A percentile compares a stretch with the other conserved stretches of the same genome.
Conservation (phyloP, 2,797 vertebrate genomes). For the Lacerta viridis region DNA sequence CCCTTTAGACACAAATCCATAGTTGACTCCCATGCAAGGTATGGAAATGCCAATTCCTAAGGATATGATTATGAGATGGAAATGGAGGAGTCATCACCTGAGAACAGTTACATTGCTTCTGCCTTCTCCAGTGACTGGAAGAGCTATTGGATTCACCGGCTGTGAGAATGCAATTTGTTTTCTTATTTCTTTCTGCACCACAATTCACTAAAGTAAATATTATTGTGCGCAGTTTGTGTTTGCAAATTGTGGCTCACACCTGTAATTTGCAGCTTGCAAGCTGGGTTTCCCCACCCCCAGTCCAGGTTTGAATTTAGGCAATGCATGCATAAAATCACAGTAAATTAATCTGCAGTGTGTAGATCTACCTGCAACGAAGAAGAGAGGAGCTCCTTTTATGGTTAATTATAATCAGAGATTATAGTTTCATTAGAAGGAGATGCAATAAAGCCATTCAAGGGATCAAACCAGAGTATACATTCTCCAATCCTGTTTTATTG, state of each 20-base stretch:
- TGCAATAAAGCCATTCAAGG: background rate
- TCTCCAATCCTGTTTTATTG: background rate
- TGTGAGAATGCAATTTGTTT: constrained; percentile 41
- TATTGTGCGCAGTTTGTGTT: constrained; percentile 60
- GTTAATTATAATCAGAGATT: background rate
- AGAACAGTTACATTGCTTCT: background rate
- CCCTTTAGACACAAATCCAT: background rate
- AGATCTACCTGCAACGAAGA: constrained; percentile 65
- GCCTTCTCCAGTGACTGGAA: background rate
- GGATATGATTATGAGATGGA: background rate
- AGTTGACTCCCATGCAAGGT: background rate
- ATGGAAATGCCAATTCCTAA: background rate
- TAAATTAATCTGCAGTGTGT: constrained; percentile 66
- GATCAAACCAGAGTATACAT: background rate
- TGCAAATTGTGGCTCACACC: constrained; percentile 57
- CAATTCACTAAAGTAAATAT: constrained; percentile 52
- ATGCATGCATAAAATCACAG: constrained; percentile 66
- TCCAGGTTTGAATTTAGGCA: constrained; percentile 62
- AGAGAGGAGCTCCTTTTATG: constrained; percentile 38
- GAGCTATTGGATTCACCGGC: constrained; percentile 18
- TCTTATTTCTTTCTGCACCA: constrained; percentile 40
- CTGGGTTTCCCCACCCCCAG: background rate
- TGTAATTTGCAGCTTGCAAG: constrained; percentile 58
- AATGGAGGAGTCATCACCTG: background rate
- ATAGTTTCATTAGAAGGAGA: background rate